Base-by-base conservation (phyloP, 2,113 vertebrate species). In the Triplophysa rosa region DNA sequence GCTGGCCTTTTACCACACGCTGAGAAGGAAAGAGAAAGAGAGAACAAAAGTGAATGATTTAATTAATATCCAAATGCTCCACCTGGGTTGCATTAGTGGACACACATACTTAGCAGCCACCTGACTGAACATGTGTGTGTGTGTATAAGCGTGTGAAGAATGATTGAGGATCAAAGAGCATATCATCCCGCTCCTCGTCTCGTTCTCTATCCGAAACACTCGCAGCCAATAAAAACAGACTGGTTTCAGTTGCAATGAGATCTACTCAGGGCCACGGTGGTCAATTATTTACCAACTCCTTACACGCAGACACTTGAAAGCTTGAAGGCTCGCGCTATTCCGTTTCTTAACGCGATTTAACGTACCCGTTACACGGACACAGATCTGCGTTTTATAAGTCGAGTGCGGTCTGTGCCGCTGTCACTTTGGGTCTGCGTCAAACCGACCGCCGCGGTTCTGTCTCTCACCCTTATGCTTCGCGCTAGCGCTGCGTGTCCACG, bases 1-100 rank as follows among this genome's bases (percentile, higher is more conserved):
- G 88, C 90, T 86, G 88, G 93, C 92, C 93, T 93, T 94, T 95
- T 93, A 93, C 92, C 89, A 85, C 89, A 87, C 73, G 89, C 86
- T 91, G 90, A 86, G 84, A 90, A 87, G 89, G 66, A 76, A 66
- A 82, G 49, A 80, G 2, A 45, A 72, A 78, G 61, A 19, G 52
- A 73, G 61, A 83, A 64, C 23, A 14, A 47, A 75, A 64, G 73
- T 64, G 56, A 77, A 77, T 68, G 62, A 67, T 78, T 82, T 84
- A 84, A 84, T 84, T 77, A 78, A 80, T 84, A 79, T 74, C 58
- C 77, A 76, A 87, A 77, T 79, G 62, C 77, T 92, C 87, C 88
- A 92, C 87, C 90, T 92, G 90, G 89, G 75, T 84, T 84, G 83
- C 83, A 91, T 91, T 90, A 91, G 82, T 33, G 23, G 76, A 64